Base-by-base conservation (phyloP, 2,888 invertebrate genomes). In the Rhagonycha fulva region DNA sequence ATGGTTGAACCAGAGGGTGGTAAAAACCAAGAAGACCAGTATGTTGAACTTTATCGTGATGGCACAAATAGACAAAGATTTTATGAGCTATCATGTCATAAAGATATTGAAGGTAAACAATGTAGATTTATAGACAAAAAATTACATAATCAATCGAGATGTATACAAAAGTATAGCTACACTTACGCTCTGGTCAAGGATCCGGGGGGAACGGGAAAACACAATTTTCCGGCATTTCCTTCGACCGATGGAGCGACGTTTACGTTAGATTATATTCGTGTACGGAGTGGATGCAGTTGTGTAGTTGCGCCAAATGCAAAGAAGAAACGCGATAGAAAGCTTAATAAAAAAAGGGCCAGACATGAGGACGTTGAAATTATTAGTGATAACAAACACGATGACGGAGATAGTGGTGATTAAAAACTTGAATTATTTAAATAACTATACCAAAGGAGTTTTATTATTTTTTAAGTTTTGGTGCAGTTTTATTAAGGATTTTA, bases 221-320 rank as follows among this genome's bases (percentile, higher is more conserved):
- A 83, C 66, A 83, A 83, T 71, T 88, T 89, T 78, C 88, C 89
- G 12, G 84, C 87, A 68, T 87, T 92, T 80, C 90, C 91, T 1
- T 90, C 90, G 1, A 89, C 89, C 4, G 90, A 89, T 3, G 84
- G 84, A 28, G 84, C 84, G 10, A 91, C 91, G 73, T 96, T 94
- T 93, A 92, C 93, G 78, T 89, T 96, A 88, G 96, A 96, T 89
- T 95, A 95, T 88, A 94, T 96, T 83, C 90, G 91, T 83, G 92
- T 96, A 78, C 91, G 95, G 76, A 94, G 94, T 81, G 96, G 96
- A 61, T 96, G 96, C 88, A 92, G 94, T 84, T 96, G 96, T 88
- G 93, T 94, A 86, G 91, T 96, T 78, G 90, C 89, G 84, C 92
- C 92, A 61, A 89, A 89, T 83, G 89, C 89, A 79, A 91, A 89